These are phyloP conservation scores for Anhinga rufa DNA, from an alignment of 2,113 vertebrate genomes.

Conservation along the genomic window DNA sequence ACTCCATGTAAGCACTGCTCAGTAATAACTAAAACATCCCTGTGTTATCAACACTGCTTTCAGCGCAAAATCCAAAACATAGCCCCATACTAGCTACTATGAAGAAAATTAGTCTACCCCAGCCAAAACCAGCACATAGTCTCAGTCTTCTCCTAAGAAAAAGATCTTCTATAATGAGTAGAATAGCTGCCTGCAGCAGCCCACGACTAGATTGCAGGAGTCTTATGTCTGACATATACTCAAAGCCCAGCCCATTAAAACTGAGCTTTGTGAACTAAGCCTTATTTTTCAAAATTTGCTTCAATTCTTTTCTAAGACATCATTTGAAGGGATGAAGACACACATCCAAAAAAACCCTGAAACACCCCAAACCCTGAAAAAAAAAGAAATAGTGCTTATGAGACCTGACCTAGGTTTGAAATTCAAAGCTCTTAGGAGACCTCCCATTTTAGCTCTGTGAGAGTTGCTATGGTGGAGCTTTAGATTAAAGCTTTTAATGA, in stretches of 20 bases:
- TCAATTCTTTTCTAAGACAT: not conserved
- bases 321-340: not conserved
- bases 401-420: not conserved
- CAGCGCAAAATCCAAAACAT: too few species aligned
- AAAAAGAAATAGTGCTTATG: not conserved
- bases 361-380: not conserved
- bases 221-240: not conserved
- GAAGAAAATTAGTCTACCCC: too few species aligned
- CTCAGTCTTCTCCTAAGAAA: not conserved
- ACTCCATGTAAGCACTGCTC: too few species aligned
- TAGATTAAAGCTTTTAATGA: slow-evolving; percentile 12
- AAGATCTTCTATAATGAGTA: not conserved
- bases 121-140: not conserved
- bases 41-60: too few species aligned
- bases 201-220: not conserved
- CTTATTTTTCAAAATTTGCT: not conserved
- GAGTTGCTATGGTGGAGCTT: not conserved
- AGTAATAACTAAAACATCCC: too few species aligned
- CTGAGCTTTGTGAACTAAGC: not conserved
- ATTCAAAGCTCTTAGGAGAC: not conserved
- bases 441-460: not conserved
- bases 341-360: accelerated
- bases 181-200: not conserved
- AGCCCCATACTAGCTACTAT: too few species aligned
- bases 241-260: not conserved